A percentile compares a stretch with the other conserved stretches of the same genome.
Conservation (phyloP, 1,140 invertebrate genomes). For the Drosophila sulfurigaster region DNA sequence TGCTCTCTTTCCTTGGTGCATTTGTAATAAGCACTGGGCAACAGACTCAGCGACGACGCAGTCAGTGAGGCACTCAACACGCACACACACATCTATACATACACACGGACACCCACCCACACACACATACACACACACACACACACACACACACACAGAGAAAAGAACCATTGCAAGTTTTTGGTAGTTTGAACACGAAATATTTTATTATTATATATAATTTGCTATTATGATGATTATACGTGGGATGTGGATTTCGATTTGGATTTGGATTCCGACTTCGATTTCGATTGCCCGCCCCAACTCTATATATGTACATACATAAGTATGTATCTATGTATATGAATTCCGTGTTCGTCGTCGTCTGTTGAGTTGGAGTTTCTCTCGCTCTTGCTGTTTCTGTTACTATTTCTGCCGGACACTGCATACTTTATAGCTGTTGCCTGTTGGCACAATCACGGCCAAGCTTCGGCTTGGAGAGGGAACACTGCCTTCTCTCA, state of each 20-base stretch:
- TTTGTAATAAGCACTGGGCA: slow-evolving; percentile 4
- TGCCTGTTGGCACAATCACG: slow-evolving; percentile 67
- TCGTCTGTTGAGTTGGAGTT: slow-evolving; percentile 16
- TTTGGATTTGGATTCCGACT: slow-evolving; percentile 21
- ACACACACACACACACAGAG: slow-evolving; percentile 22
- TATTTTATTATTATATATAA: slow-evolving; percentile 84
- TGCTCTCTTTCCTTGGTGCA: not conserved
- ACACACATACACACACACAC: slow-evolving; percentile 25
- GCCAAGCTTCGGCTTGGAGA: slow-evolving; percentile 2
- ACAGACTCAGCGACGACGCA: slow-evolving; percentile 9
- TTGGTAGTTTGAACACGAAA: slow-evolving; percentile 81
- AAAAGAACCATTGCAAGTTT: slow-evolving; percentile 47
- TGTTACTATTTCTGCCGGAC: slow-evolving; percentile 24
- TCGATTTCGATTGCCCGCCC: slow-evolving; percentile 29
- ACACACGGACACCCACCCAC: not conserved
- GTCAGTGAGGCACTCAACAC: slow-evolving; percentile 23
- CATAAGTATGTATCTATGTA: not conserved
- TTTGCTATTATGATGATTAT: slow-evolving; percentile 83
- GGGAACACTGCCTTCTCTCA: not conserved
- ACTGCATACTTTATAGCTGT: slow-evolving; percentile 75
- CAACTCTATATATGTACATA: not conserved
- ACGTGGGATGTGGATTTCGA: slow-evolving; percentile 50
- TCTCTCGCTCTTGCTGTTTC: too few relatives aligned
- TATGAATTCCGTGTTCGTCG: slow-evolving; percentile 62
- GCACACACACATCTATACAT: slow-evolving; percentile 9